Base-by-base conservation (phyloP, 1,140 invertebrate species). In the Agrypnia vestita region DNA sequence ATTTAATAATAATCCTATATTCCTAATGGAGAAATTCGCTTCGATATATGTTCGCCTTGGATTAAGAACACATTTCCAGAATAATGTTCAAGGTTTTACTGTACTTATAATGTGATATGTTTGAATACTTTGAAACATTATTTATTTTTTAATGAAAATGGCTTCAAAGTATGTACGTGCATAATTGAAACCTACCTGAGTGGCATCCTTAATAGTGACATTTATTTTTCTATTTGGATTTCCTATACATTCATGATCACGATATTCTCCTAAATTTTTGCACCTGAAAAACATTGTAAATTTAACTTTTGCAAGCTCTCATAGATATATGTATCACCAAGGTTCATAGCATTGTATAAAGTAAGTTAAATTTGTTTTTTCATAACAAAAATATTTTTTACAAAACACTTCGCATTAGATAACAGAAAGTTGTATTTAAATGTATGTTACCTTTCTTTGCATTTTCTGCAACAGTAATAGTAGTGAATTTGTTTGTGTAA, bases 401-500 rank as follows among this genome's bases (percentile, higher is more conserved):
- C 3, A 76, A 17, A 3, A 25, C 6, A 35, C 25, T 35, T 3
- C 1, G 25, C 25, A 35, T 49, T 51, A 46, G n/a, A 51, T 51
- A 4, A 51, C 7, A 17, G 55, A 25, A 19, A 0, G 12, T 4
- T 35, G 19, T n/a, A n/a, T n/a, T n/a, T n/a, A n/a, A n/a, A n/a
- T n/a, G n/a, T 0, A 74, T 59, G 1, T 67, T 76, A 79, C 78
- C 78, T 51, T 8, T 3, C 9, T 82, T 74, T 59, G 35, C 77
- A 76, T 67, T 74, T 71, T 55, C 46, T 64, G 56, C 81, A 76
- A 12, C 25, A 44, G 72, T 62, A 79, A 19, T 49, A 77, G 25
- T 77, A 75, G 72, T 77, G 55, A 12, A 67, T 35, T 12, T 49
- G 61, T 13, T 74, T 82, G 56, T 82, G 81, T 25, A 17, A 21